Conservation (phyloP, 1,140 invertebrate genomes). For the Caenorhabditis remanei region DNA sequence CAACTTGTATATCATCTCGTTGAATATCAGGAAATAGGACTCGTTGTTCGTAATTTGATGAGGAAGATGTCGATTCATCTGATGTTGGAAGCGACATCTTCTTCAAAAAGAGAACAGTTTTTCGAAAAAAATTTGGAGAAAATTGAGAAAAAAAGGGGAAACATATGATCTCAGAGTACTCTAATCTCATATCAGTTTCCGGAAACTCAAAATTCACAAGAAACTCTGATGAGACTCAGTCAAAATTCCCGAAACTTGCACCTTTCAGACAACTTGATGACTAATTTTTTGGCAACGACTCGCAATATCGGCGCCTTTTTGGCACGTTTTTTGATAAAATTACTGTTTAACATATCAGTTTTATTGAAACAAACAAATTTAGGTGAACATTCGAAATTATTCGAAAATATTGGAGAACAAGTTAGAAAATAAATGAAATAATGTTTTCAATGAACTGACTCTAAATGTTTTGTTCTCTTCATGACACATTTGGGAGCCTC, state of each 20-base stretch:
- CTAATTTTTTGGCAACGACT: neutral
- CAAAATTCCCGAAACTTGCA: neutral
- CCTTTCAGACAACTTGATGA: neutral
- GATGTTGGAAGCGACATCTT: slow-evolving; percentile 34
- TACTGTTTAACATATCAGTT: neutral
- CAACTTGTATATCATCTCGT: slow-evolving; percentile 68
- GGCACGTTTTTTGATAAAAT: neutral
- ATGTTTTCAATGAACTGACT: no score
- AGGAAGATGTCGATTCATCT: slow-evolving; percentile 49
- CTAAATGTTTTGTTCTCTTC: no score
- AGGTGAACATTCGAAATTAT: neutral
- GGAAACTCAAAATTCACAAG: no score
- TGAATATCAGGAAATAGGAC: slow-evolving; percentile 70
- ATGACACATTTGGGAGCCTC: no score
- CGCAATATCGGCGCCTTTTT: neutral
- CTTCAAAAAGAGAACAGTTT: neutral
- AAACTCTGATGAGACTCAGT: no score
- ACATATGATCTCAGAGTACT: no score
- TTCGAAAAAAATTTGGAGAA: neutral
- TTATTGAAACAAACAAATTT: neutral
- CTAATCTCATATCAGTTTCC: no score
- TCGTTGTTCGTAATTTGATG: neutral
- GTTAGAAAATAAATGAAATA: no score
- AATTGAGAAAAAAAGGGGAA: no score
- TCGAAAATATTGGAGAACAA: no score